These are phyloP conservation scores for Megaceryle maxima DNA, from an alignment of 2,113 vertebrate genomes.

Conservation along the genomic window DNA sequence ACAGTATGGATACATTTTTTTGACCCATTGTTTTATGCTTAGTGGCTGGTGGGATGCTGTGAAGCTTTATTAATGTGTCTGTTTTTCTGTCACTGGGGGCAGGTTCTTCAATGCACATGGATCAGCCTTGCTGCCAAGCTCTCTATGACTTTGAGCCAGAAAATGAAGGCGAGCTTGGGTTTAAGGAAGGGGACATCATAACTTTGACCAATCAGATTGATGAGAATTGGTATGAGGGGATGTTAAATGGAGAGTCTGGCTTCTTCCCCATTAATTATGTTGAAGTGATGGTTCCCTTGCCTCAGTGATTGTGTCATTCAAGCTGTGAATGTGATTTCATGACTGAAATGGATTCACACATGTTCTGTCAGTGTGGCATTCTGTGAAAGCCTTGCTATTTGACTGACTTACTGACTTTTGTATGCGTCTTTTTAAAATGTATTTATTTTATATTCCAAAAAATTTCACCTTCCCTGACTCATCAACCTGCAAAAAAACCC, in stretches of 20 bases:
- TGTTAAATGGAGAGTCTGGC: slow-evolving; percentile 87
- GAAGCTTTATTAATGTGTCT: background rate
- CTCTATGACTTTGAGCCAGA: slow-evolving; percentile 94
- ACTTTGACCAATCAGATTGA: slow-evolving; percentile 93
- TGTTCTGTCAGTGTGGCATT: slow-evolving; percentile 74
- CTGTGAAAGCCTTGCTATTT: slow-evolving; percentile 77
- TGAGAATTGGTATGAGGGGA: slow-evolving; percentile 96
- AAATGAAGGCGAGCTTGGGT: slow-evolving; percentile 93
- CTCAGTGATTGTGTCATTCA: slow-evolving; percentile 77
- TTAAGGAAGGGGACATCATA: slow-evolving; percentile 95
- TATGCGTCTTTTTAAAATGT: slow-evolving; percentile 79
- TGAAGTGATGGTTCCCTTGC: slow-evolving; percentile 89
- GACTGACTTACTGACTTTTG: slow-evolving; percentile 77
- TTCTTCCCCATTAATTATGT: slow-evolving; percentile 97
- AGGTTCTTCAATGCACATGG: slow-evolving; percentile 81
- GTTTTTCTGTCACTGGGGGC: slow-evolving; percentile 39
- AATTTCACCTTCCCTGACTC: slow-evolving; percentile 57
- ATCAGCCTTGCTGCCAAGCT: slow-evolving; percentile 92
- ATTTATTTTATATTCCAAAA: slow-evolving; percentile 83
- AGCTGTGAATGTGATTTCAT: slow-evolving; percentile 50
- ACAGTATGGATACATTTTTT: background rate
- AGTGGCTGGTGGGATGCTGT: background rate
- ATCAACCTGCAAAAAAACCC: slow-evolving; percentile 60
- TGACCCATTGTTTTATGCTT: background rate
- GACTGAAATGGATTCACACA: slow-evolving; percentile 66